Base-by-base conservation (phyloP, 2,113 vertebrate species). In the Brachyhypopomus occidentalis region DNA sequence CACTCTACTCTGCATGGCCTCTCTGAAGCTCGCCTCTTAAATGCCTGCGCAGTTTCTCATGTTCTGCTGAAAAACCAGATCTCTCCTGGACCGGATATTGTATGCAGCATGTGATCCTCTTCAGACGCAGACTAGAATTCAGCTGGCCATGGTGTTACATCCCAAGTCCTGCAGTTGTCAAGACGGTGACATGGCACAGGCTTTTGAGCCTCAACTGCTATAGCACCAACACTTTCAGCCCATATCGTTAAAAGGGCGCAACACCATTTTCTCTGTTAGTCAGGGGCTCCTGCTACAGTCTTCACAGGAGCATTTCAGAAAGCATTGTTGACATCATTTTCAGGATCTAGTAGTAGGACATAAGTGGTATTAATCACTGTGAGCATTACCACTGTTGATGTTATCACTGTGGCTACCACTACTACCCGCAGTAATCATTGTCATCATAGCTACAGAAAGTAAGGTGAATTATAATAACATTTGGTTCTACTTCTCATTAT, bases 11-110 rank as follows among this genome's bases (percentile, higher is more conserved):
- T 11, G 69, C 41, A 70, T 70, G 71, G 56, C 41, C 76, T 80
- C 12, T 78, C 72, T 77, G 88, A 80, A 71, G 82, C 81, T 83
- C 70, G 45, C 20, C 72, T 67, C 58, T 71, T 77, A 2, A 76
- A 81, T 80, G 72, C 86, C 77, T 80, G 25, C 34, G n/a, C 17
- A 0, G 20, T 58, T 22, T 75, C 56, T 41, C 14, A 19, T 19
- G 25, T n/a, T 72, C 19, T 9, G 36, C 66, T 11, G 12, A 41
- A 41, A 20, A 3, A 25, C 66, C 36, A 22, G 36, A 30, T 16
- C 45, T 52, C 12, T 52, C 11, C 45, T 52, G 45, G 12, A 11
- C 45, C 9, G 12, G 45, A 52, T 52, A 73, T 2, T 80, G 23
- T 55, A 36, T 64, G 5, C 59, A 38, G 71, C 1, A 17, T 25